Base-by-base conservation (phyloP, 2,888 invertebrate species). In the Hypomecis atomaria region DNA sequence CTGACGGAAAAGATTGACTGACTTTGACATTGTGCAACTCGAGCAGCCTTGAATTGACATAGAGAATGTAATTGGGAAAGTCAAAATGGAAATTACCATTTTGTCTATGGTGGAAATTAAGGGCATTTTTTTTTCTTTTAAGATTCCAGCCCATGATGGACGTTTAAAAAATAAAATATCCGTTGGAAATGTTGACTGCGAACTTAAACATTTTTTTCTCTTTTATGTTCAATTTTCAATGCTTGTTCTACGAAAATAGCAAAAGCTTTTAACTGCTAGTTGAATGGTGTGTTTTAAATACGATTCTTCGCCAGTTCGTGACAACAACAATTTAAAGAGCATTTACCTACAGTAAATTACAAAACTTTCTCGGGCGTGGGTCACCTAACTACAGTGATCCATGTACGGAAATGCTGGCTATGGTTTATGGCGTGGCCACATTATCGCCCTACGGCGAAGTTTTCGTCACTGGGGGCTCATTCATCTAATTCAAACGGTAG, bases 301-400 rank as follows among this genome's bases (percentile, higher is more conserved):
- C 47, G 78, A 81, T 69, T 75, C 79, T 65, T 76, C 82, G 62
- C 69, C 78, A 65, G 71, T 75, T 69, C 73, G 72, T 72, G 82
- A 85, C 64, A 78, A 78, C 40, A 81, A 70, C 67, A 80, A 77
- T 63, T 66, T 84, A 59, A 82, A 76, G 66, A 83, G 72, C 61
- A 79, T 88, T 67, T 86, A n/a, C n/a, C n/a, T n/a, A 85, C 63
- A 73, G 78, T 60, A 84, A 79, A 70, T 80, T 86, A 62, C 82
- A 85, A 79, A 84, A 71, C 72, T 73, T 87, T 9, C 65, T 87
- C 58, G 81, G 82, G 44, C 83, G 83, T 42, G 76, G 77, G 33
- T 44, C 66, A 10, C 23, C 54, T 9, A 62, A 37, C 47, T 43
- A 58, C 60, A 62, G 37, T 62, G 59, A 60, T 52, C 61, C 62